Percentiles rank a stretch among this genome's conserved stretches.
Evolutionary conservation across 2,797 vertebrate genomes (phyloP).

Genomic region (Thripadectes ignobilis): DNA sequence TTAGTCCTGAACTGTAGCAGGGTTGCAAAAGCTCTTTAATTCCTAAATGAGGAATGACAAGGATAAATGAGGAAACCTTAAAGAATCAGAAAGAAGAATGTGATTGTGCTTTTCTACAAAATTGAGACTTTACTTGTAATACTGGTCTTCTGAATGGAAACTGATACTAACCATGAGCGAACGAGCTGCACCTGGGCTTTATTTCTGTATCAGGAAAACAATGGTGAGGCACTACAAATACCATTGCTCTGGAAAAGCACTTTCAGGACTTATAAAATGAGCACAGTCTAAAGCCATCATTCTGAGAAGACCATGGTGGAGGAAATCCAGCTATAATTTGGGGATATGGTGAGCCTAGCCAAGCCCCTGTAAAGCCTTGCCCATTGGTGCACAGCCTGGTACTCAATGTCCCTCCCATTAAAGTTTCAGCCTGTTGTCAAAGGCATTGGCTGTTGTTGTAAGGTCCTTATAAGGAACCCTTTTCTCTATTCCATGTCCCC

Average conservation of each 20-base stretch:
- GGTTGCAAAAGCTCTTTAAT: not conserved
- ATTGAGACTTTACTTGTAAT: not conserved
- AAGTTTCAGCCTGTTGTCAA: not conserved
- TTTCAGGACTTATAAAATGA: not conserved
- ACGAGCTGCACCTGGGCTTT: not conserved
- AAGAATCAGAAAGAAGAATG: not conserved
- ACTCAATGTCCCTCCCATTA: not conserved
- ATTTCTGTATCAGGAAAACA: not conserved
- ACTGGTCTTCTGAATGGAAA: not conserved
- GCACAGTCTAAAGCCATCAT: not conserved
- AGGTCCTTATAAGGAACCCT: not conserved
- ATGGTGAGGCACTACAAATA: not conserved
- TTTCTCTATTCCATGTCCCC: not conserved
- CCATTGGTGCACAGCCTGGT: not conserved
- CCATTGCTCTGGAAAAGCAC: not conserved
- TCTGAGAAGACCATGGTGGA: not conserved
- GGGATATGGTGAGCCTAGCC: not conserved
- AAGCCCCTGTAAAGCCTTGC: not conserved
- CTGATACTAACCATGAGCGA: not conserved
- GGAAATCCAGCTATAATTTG: not conserved
- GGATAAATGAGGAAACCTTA: not conserved
- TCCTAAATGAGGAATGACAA: not conserved
- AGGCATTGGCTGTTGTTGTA: not conserved
- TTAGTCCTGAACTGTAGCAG: not conserved
- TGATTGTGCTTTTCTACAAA: not conserved